Conservation (phyloP, 2,797 vertebrate species). For the Arremon aurantiirostris region DNA sequence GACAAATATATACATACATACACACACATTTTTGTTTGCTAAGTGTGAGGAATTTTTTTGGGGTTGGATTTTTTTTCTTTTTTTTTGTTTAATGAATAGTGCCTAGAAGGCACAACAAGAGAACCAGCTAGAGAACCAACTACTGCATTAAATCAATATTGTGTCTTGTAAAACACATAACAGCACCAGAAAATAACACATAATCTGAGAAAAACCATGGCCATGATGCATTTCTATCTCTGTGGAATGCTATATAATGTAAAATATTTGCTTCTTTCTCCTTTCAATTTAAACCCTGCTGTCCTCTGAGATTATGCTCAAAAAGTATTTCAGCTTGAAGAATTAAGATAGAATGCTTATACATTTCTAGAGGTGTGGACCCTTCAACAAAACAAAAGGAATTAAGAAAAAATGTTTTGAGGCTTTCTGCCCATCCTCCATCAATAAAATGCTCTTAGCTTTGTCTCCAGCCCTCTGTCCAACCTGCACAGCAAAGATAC, state of each 20-base stretch:
- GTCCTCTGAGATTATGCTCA: conserved; percentile 2
- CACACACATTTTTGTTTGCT: background rate
- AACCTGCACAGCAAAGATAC: background rate
- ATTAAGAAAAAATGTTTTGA: background rate
- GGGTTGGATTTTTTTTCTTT: background rate
- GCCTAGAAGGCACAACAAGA: conserved; percentile 53
- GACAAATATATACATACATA: background rate
- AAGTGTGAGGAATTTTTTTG: background rate
- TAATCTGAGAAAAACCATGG: conserved; percentile 53
- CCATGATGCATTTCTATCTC: conserved; percentile 45
- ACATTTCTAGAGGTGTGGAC: background rate
- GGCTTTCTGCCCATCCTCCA: background rate
- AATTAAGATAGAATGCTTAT: background rate
- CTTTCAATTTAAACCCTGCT: conserved; percentile 2
- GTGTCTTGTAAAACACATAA: conserved; percentile 63
- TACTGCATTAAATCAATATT: conserved; percentile 64
- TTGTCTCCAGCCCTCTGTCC: background rate
- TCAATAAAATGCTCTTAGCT: background rate
- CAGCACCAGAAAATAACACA: conserved; percentile 50
- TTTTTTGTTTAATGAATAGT: background rate
- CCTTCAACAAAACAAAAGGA: background rate
- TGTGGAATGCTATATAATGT: conserved; percentile 20
- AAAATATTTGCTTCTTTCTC: conserved; percentile 33
- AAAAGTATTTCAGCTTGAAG: background rate
- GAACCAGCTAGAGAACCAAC: conserved; percentile 27